Evolutionary conservation across 2,888 invertebrate genomes (phyloP).

Genomic region (Pseudococcus longispinus): DNA sequence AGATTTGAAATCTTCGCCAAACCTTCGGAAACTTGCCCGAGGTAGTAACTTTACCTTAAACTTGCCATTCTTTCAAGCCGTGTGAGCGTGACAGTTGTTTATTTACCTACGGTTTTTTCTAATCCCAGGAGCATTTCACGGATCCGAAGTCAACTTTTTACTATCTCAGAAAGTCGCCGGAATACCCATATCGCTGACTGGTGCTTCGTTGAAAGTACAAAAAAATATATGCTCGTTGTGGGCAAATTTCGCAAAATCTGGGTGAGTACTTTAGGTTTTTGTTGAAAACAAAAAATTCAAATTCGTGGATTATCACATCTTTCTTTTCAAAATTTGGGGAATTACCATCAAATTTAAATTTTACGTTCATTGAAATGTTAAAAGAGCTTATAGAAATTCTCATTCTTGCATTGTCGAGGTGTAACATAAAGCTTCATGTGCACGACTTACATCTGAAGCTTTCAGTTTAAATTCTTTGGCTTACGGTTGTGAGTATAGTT

Average conservation of each 20-base stretch:
- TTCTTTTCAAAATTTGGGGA: no score
- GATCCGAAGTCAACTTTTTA: constrained; percentile 16
- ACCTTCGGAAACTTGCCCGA: not conserved
- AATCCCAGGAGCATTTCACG: constrained; percentile 36
- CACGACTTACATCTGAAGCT: no score
- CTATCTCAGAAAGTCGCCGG: not conserved
- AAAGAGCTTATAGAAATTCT: no score
- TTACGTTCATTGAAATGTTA: no score
- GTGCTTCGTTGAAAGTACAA: not conserved
- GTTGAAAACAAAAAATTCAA: no score
- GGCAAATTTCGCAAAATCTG: constrained; percentile 33
- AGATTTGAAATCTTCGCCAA: not conserved
- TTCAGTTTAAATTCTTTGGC: no score
- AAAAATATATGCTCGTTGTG: constrained; percentile 45
- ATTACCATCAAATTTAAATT: no score
- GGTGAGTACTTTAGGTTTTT: no score
- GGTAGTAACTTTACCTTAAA: not conserved
- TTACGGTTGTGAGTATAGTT: no score
- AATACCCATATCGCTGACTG: not conserved
- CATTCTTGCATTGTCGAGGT: no score
- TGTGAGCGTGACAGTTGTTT: not conserved
- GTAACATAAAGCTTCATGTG: no score
- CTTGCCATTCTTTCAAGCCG: not conserved
- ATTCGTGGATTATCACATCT: no score
- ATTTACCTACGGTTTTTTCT: not conserved